Evolutionary conservation across 1,140 invertebrate species (phyloP).

Genomic region (Caenorhabditis briggsae): DNA sequence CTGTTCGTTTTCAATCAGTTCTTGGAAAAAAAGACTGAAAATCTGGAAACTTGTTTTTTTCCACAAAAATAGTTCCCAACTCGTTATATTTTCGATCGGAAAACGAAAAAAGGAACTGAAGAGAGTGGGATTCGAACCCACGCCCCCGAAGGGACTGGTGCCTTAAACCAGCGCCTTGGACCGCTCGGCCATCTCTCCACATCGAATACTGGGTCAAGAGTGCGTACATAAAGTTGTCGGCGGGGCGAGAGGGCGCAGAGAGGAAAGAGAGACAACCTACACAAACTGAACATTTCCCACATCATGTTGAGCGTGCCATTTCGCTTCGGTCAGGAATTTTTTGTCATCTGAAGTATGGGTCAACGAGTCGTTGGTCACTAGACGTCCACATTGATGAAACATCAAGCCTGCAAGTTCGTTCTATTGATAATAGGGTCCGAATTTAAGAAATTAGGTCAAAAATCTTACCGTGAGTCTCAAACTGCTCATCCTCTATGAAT

Average conservation of each 20-base stretch:
- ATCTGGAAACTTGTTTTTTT: no score
- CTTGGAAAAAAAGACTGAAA: no score
- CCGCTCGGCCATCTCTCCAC: constrained; percentile 93
- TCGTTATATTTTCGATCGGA: no score
- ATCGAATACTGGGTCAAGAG: no score
- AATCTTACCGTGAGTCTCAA: constrained; percentile 61
- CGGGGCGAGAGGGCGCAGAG: no score
- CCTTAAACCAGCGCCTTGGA: constrained; percentile 99
- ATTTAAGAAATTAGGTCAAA: neutral
- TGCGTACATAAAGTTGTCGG: neutral
- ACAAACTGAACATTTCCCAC: constrained; percentile 68
- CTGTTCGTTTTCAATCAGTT: no score
- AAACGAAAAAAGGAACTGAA: constrained; percentile 47
- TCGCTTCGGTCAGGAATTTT: constrained; percentile 65
- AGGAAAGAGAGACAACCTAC: constrained; percentile 16
- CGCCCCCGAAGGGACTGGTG: constrained; percentile 94
- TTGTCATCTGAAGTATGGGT: constrained; percentile 66
- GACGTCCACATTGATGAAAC: constrained; percentile 63
- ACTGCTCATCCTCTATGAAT: constrained; percentile 65
- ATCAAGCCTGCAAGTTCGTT: constrained; percentile 57
- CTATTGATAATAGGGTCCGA: neutral
- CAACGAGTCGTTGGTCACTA: constrained; percentile 59
- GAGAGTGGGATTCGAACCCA: constrained; percentile 67
- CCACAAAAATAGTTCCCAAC: no score
- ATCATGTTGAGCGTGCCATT: constrained; percentile 64